These are phyloP conservation scores for Dicentrarchus labrax DNA, from an alignment of 2,113 vertebrate genomes.

Conservation along the genomic window DNA sequence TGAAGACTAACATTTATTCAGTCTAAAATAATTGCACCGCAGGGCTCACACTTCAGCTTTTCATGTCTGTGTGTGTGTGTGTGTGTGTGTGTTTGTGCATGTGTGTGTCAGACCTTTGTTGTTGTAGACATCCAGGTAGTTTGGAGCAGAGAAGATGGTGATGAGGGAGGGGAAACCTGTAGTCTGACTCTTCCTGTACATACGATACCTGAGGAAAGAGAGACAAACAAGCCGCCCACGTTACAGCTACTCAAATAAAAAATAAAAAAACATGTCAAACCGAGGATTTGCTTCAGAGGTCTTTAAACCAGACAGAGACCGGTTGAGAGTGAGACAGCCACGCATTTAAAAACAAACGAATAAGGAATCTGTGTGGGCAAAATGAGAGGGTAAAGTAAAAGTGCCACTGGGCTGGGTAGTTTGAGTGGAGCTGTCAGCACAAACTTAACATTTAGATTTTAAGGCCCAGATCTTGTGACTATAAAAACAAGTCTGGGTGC, in stretches of 20 bases:
- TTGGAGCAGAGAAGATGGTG: constrained; percentile 89
- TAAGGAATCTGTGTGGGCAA: constrained; percentile 17
- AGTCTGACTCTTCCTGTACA: constrained; percentile 90
- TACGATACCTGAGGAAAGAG: constrained; percentile 82
- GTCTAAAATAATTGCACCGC: neutral
- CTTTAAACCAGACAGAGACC: constrained; percentile 46
- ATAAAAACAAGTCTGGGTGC: constrained; percentile 10
- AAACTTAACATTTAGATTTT: neutral
- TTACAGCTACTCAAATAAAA: constrained; percentile 34
- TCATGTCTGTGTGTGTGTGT: neutral
- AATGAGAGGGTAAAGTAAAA: constrained; percentile 7
- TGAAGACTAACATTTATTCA: neutral
- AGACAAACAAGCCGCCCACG: constrained; percentile 46
- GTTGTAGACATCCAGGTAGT: constrained; percentile 89
- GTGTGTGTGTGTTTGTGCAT: neutral
- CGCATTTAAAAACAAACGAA: constrained; percentile 30
- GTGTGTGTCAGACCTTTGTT: constrained; percentile 84
- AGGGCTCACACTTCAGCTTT: neutral
- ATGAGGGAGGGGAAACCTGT: constrained; percentile 90
- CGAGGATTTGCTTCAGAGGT: constrained; percentile 34
- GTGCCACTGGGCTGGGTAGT: neutral
- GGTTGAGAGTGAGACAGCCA: constrained; percentile 34
- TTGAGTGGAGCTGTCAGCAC: constrained; percentile 1
- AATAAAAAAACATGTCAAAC: neutral
- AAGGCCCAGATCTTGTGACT: neutral